Percentiles rank a stretch among this genome's conserved stretches.
Evolutionary conservation across 2,797 vertebrate genomes (phyloP).

Genomic region (Argentina silus): DNA sequence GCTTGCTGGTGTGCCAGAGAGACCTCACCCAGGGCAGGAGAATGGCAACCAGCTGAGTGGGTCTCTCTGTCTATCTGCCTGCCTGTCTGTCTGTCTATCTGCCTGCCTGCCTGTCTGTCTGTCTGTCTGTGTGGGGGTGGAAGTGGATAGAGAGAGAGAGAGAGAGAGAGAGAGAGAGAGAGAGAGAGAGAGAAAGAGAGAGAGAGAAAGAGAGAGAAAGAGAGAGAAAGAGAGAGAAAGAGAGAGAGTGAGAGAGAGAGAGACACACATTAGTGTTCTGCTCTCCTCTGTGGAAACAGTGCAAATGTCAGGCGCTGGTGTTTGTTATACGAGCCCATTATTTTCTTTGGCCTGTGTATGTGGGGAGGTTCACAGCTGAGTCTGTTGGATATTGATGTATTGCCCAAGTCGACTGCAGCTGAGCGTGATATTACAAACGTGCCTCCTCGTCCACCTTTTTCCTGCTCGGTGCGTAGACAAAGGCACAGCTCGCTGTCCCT

Average conservation of each 20-base stretch:
- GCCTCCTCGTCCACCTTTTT: conserved; percentile 16
- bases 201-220: no score
- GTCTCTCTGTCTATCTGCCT: conserved; percentile 11
- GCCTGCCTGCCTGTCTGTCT: conserved; percentile 16
- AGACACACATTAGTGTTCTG: conserved; percentile 49
- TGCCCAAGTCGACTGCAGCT: conserved; percentile 38
- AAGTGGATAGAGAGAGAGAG: neutral
- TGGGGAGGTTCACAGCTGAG: conserved; percentile 29
- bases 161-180: no score
- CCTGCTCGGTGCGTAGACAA: conserved; percentile 4
- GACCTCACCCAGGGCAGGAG: conserved; percentile 51
- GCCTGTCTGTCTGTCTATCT: conserved; percentile 32
- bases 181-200: no score
- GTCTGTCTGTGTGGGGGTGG: conserved; percentile 44
- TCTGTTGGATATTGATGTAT: conserved; percentile 53
- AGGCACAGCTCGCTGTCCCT: neutral
- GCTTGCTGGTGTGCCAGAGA: conserved; percentile 50
- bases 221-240: no score
- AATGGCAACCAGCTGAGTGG: conserved; percentile 51
- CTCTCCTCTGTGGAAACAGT: conserved; percentile 47
- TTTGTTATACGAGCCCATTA: conserved; percentile 54
- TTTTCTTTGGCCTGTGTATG: conserved; percentile 55
- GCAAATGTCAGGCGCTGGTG: conserved; percentile 66
- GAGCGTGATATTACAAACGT: conserved; percentile 45
- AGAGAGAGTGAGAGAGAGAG: no score